Base-by-base conservation (phyloP, 2,797 vertebrate species). In the Decapterus maruadsi region DNA sequence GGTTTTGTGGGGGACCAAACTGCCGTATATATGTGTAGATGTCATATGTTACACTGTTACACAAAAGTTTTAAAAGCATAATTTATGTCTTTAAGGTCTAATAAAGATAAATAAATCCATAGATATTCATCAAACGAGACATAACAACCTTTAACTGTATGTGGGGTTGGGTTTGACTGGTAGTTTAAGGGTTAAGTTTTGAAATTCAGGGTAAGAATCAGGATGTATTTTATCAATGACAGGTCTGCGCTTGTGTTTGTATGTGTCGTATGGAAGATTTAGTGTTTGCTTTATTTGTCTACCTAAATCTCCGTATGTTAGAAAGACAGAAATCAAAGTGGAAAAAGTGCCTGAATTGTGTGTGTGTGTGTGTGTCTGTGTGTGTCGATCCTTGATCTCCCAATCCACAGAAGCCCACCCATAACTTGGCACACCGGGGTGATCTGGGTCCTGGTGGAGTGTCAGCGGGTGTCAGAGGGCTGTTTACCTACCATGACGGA, bases 401-500 rank as follows among this genome's bases (percentile, higher is more conserved):
- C 60, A 29, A 9, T 68, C 64, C 65, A 73, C 86, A 82, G 83
- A 80, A 87, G 86, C 84, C 87, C 88, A 91, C 72, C 86, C 82
- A n/a, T 82, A 82, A 66, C 80, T 71, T 45, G 55, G 58, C 76
- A 83, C 78, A 63, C 22, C 31, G 74, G 72, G 84, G 73, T 19
- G 65, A 75, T 80, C 26, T 13, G 85, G 84, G 83, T 89, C 65
- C 83, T 83, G 75, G 77, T 86, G 72, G 78, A 79, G 85, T 83
- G 89, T 90, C 95, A 93, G 90, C 92, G 83, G 84, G 92, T 94
- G 92, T 93, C 90, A 93, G 91, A 89, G 90, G 82, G 85, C 83
- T 93, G 87, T 94, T 92, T 92, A 75, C 51, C 83, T 82, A 92
- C 91, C 89, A 86, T 89, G 94, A 96, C 88, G 92, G 95, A 96